These are phyloP conservation scores for Periplaneta americana DNA, from an alignment of 1,140 invertebrate genomes.

Conservation along the genomic window DNA sequence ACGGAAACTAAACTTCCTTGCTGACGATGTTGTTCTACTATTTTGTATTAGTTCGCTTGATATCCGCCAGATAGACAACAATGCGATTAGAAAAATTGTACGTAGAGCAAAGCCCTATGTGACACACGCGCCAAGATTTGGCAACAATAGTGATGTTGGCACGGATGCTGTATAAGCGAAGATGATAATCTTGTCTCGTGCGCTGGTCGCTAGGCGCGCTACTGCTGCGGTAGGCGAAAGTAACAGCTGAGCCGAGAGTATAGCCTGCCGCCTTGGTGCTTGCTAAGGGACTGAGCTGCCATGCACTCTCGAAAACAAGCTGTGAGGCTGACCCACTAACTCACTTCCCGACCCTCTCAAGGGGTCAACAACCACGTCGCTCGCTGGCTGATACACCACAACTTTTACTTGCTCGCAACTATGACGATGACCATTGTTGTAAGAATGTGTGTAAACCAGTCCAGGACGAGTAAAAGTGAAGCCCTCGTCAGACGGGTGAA, in stretches of 20 bases:
- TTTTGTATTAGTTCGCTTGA: no score
- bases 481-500: no score
- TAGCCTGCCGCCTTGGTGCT: not conserved
- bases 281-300: not conserved
- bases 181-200: not conserved
- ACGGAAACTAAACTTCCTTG: not conserved
- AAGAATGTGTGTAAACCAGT: no score
- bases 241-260: not conserved
- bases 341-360: constrained; percentile 14
- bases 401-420: not conserved
- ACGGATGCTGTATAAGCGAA: not conserved
- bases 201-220: not conserved
- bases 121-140: not conserved
- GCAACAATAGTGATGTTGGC: not conserved
- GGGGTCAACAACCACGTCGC: not conserved
- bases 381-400: not conserved
- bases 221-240: not conserved
- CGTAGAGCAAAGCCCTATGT: not conserved
- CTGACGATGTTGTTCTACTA: no score
- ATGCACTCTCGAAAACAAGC: not conserved
- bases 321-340: constrained; percentile 14
- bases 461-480: no score
- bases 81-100: not conserved
- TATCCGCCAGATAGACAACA: constrained; percentile 7
- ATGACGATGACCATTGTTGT: not conserved